Base-by-base conservation (phyloP, 2,797 vertebrate genomes). In the Pangasius krempfi region DNA sequence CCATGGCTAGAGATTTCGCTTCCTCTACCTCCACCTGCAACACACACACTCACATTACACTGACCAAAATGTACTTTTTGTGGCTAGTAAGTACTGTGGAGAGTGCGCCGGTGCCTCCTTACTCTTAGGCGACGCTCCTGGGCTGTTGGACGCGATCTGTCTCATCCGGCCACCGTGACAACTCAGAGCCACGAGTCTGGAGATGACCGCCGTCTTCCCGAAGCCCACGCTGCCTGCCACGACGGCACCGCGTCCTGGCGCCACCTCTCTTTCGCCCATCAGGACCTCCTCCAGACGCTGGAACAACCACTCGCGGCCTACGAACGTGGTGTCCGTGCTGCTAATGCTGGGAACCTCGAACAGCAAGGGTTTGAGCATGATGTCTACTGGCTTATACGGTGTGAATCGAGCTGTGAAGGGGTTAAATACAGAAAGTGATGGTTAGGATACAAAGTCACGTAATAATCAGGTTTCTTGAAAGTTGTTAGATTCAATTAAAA, bases 341-440 rank as follows among this genome's bases (percentile, higher is more conserved):
- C 97, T 98, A 94, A 99, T 95, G 91, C 98, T 98, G 4, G 99
- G 99, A 81, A 99, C 98, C 94, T 99, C 99, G 27, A 99, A 99
- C 91, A 99, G 93, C 75, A 99, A 94, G 0, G 99, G 99, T 94
- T 99, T 99, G 76, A 99, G 95, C 96, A 99, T 95, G 94, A 99
- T 98, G 94, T 99, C 99, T 52, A 96, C 96, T 87, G 98, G 97
- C 93, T 99, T 99, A 92, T 98, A 99, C 54, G 98, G 96, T 89
- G 97, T 95, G 94, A 99, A 95, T 89, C 96, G 97, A 93, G 96
- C 99, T 99, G 64, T 5, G 92, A 47, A 90, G 4, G 64, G 66
- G 76, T 13, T 22, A 84, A 85, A 52, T 58, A 75, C 27, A 37
- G 40, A 78, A 76, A 4, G 40, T 62, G 37, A 73, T 4, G n/a